Conservation (phyloP, 2,888 invertebrate species). For the Globia sparganii region DNA sequence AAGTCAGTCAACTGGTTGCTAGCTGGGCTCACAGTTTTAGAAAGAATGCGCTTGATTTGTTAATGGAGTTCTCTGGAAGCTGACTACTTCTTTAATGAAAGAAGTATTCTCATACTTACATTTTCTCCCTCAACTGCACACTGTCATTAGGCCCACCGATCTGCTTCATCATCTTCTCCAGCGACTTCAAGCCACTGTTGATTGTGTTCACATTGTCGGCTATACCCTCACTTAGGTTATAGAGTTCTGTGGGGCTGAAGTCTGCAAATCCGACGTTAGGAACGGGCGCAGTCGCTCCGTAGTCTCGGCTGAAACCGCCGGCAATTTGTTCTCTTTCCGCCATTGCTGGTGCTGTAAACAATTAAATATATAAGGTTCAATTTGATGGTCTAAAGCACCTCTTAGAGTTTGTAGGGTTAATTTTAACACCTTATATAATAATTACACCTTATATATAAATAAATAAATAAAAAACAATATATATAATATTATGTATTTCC, state of each 20-base stretch:
- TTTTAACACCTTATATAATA: too few species aligned
- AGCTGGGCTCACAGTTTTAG: not conserved
- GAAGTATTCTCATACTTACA: slow-evolving; percentile 53
- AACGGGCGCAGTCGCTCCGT: slow-evolving; percentile 87
- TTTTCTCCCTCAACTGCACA: slow-evolving; percentile 88
- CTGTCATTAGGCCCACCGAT: slow-evolving; percentile 94
- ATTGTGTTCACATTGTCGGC: slow-evolving; percentile 95
- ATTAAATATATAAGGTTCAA: too few species aligned
- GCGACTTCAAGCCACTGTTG: slow-evolving; percentile 92
- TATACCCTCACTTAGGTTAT: slow-evolving; percentile 94
- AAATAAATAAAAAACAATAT: too few species aligned
- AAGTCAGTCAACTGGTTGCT: not conserved
- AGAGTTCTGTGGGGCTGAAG: slow-evolving; percentile 94
- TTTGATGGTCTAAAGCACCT: too few species aligned
- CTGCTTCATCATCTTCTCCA: slow-evolving; percentile 93
- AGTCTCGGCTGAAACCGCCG: slow-evolving; percentile 83
- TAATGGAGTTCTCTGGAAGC: not conserved
- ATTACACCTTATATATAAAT: too few species aligned
- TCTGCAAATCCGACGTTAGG: slow-evolving; percentile 93
- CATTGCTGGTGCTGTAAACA: slow-evolving; percentile 72
- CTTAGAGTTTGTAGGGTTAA: too few species aligned
- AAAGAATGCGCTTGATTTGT: not conserved
- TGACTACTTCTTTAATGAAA: not conserved
- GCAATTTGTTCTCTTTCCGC: slow-evolving; percentile 83
- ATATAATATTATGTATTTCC: too few species aligned